Evolutionary conservation across 2,113 vertebrate genomes (phyloP), one percentile per base, ranked within the genome.

Genomic region (Tiliqua scincoides): DNA sequence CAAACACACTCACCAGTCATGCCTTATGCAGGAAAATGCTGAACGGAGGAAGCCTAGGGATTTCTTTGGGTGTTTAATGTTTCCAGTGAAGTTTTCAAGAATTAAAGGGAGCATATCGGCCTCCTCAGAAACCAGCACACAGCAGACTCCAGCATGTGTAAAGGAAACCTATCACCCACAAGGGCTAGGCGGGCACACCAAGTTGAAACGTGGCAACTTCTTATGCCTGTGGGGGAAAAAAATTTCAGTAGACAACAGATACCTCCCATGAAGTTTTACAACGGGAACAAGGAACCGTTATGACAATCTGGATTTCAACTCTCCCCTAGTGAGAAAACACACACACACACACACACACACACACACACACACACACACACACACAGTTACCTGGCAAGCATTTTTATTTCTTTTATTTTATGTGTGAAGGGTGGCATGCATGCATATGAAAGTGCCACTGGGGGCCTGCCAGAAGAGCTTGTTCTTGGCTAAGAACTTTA

Each of bases 1-100:
- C 93, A 95, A 93, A 95, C 96, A 95, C 95, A 95, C 93, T 96
- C 96, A 94, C 93, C 93, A 95, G 93, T 93, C 37, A 0, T 95
- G 95, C 96, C 93, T 94, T 93, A 95, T 6, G 27, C 93, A 90
- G 90, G 89, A 95, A 96, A 96, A 93, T 90, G 88, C 90, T 93
- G 94, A 93, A 96, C 83, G 88, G 90, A 94, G 88, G 94, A 89
- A 93, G 88, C 83, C 88, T 9, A 91, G 84, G 89, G 85, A 91
- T 91, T 91, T 94, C 91, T 91, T 92, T 90, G 94, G 94, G 89
- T 91, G 91, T 91, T 95, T 96, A 95, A 96, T 89, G 95, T 96
- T 96, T 96, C 95, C 96, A 96, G 87, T 90, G 82, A 93, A 89
- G 91, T 93, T 92, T 85, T 94, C 93, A 95, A 88, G 94, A 93